Evolutionary conservation across 1,140 invertebrate species (phyloP).

Genomic region (Oedothorax gibbosus): DNA sequence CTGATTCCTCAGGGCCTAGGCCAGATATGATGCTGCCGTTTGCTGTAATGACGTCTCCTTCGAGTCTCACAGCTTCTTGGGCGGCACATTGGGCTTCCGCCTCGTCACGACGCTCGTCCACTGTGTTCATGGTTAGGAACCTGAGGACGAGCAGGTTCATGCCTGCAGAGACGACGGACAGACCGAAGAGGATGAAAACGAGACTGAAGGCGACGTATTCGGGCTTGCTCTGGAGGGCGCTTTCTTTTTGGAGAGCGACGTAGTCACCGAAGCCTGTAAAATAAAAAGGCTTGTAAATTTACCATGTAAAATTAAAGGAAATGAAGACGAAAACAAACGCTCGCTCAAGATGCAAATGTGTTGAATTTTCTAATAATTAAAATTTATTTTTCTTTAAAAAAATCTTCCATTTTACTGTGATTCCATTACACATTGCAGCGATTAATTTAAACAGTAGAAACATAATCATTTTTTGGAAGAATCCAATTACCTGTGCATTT

Average conservation of each 20-base stretch:
- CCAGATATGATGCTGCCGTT: constrained; percentile 76
- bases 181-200: constrained; percentile 98
- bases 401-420: too few relatives aligned
- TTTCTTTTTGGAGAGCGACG: constrained; percentile 81
- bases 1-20: constrained; percentile 52
- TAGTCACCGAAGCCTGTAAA: constrained; percentile 74
- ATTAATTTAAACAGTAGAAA: too few relatives aligned
- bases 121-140: constrained; percentile 98
- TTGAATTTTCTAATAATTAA: too few relatives aligned
- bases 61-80: constrained; percentile 82
- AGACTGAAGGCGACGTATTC: constrained; percentile 98
- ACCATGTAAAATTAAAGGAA: background rate
- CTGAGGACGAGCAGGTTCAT: constrained; percentile 97
- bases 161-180: constrained; percentile 98
- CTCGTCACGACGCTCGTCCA: constrained; percentile 96
- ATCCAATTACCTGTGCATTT: too few relatives aligned
- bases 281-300: background rate
- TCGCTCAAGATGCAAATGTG: too few relatives aligned
- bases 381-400: too few relatives aligned
- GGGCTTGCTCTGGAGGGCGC: constrained; percentile 93
- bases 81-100: constrained; percentile 81
- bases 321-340: too few relatives aligned
- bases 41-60: constrained; percentile 90
- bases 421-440: too few relatives aligned
- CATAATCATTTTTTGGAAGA: too few relatives aligned